Conservation (phyloP, 2,113 vertebrate species). For the Megaceryle maxima region DNA sequence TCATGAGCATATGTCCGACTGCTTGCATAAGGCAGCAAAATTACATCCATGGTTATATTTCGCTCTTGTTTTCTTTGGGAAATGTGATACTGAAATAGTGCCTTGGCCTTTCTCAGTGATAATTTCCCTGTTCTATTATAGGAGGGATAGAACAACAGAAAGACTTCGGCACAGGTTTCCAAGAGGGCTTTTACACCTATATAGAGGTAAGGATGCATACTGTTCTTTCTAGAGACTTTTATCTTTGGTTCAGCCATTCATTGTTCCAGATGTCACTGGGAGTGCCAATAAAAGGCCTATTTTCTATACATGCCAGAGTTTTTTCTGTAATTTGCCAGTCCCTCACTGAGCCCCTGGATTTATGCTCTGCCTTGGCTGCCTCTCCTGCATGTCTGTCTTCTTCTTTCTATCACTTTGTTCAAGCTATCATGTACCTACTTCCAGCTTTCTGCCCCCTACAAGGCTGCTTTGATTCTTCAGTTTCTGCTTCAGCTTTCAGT, state of each 20-base stretch:
- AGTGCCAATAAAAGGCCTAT: background rate
- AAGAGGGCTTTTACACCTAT: background rate
- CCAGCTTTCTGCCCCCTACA: background rate
- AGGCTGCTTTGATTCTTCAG: background rate
- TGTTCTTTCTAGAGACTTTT: background rate
- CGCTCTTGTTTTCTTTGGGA: conserved; percentile 8
- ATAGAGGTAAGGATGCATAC: background rate
- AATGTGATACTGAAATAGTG: conserved; percentile 34
- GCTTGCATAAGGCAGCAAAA: conserved; percentile 34
- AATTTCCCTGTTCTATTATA: background rate
- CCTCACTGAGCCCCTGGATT: background rate
- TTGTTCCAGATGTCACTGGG: background rate
- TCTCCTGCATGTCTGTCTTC: background rate
- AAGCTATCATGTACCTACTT: background rate
- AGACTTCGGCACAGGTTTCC: background rate
- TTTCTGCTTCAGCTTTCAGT: background rate
- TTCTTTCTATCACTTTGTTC: background rate
- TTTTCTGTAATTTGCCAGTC: background rate
- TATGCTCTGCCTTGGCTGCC: background rate
- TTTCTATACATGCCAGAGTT: background rate
- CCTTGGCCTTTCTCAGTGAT: conserved; percentile 10
- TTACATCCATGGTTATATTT: conserved; percentile 22
- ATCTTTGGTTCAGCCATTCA: background rate
- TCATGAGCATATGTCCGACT: conserved; percentile 29
- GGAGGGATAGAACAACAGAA: background rate